phyloP scores from a whole-genome alignment of 2,797 vertebrate species.

The Anabacerthia variegaticeps region DNA sequence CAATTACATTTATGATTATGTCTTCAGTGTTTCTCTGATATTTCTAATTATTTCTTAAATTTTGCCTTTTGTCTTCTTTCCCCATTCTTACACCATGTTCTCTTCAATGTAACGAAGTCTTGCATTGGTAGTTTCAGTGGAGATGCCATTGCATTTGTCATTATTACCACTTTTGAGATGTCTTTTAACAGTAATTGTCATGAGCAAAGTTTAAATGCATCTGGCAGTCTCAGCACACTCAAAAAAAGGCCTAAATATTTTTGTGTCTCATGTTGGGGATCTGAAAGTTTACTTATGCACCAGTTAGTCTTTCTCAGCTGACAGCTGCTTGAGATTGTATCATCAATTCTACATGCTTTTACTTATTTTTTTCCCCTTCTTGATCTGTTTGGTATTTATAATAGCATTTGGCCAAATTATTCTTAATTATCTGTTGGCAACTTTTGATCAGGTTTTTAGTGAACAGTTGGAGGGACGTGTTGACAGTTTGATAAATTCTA shows the following conservation, averaged over 20 bases:
- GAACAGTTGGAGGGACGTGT: neutral
- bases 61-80: neutral
- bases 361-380: neutral
- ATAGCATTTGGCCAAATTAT: neutral
- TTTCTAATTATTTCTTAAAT: conserved; percentile 36
- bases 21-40: conserved; percentile 32
- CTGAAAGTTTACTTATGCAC: neutral
- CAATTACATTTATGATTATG: conserved; percentile 4
- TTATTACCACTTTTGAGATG: neutral
- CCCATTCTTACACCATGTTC: neutral
- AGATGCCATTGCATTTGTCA: neutral
- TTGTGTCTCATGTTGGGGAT: neutral
- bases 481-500: neutral
- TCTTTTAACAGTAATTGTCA: neutral
- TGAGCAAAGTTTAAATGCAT: neutral
- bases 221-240: neutral
- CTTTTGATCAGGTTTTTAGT: neutral
- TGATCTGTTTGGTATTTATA: neutral
- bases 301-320: neutral
- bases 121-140: conserved; percentile 23
- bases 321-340: neutral
- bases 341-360: neutral
- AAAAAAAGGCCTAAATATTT: neutral
- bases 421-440: neutral
- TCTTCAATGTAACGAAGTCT: neutral